Evolutionary conservation across 2,113 vertebrate genomes (phyloP).

Genomic region (Myotis yumanensis): DNA sequence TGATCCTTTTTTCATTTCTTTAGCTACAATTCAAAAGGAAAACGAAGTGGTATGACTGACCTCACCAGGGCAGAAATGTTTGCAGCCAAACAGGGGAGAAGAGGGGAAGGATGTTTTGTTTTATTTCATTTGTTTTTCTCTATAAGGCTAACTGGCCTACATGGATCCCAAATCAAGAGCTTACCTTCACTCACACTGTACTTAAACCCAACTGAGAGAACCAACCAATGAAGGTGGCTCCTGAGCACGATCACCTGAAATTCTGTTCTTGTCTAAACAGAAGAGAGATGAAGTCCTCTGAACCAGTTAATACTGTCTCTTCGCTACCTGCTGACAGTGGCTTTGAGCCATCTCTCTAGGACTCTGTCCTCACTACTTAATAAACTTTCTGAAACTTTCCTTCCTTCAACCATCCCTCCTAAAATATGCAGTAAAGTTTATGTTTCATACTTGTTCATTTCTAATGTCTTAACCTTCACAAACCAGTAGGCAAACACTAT

Average conservation of each 20-base stretch:
- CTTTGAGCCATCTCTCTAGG: neutral
- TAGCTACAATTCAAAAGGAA: conserved; percentile 16
- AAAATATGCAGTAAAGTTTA: neutral
- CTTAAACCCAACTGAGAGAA: neutral
- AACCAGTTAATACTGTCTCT: neutral
- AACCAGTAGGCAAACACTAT: neutral
- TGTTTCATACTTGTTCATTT: neutral
- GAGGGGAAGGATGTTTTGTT: neutral
- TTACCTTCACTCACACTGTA: neutral
- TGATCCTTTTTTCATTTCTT: conserved; percentile 39
- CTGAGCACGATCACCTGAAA: neutral
- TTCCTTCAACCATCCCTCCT: neutral
- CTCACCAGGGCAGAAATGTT: neutral
- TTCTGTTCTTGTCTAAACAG: neutral
- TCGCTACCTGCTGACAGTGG: neutral
- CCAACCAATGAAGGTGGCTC: neutral
- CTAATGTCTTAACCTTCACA: neutral
- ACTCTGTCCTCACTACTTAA: neutral
- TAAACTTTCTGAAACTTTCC: neutral
- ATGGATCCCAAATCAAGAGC: neutral
- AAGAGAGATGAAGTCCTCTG: neutral
- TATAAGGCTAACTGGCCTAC: neutral
- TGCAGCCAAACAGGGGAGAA: neutral
- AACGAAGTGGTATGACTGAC: neutral
- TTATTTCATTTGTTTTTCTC: neutral